These are phyloP conservation scores for Tarsius wallacei DNA, from an alignment of 2,797 vertebrate genomes.

Conservation along the genomic window DNA sequence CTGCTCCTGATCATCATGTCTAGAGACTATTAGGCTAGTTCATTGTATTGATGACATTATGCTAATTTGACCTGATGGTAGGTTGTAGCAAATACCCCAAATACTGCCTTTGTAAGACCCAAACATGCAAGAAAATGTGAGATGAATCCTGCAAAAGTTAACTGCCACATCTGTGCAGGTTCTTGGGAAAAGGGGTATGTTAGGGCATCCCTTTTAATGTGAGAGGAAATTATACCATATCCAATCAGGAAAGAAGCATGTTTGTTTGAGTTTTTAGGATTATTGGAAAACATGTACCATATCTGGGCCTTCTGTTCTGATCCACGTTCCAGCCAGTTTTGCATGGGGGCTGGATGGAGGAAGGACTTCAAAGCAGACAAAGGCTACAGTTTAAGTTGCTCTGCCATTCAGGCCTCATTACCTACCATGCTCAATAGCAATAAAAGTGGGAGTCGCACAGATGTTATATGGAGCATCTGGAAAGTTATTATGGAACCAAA, in stretches of 20 bases:
- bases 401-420: neutral
- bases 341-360: neutral
- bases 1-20: neutral
- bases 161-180: neutral
- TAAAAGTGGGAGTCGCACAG: neutral
- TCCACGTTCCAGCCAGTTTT: neutral
- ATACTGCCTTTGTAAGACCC: neutral
- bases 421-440: neutral
- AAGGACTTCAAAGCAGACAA: neutral
- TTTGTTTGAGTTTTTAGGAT: conserved; percentile 29
- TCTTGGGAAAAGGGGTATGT: neutral
- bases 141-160: neutral
- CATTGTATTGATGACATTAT: neutral
- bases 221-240: neutral
- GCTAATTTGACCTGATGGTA: neutral
- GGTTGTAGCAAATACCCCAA: neutral
- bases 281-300: neutral
- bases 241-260: neutral
- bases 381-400: neutral
- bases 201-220: neutral
- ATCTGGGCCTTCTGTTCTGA: neutral
- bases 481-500: neutral
- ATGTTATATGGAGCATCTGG: neutral
- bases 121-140: neutral
- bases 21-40: neutral